phyloP scores from a whole-genome alignment of 2,797 vertebrate species.

The Halcyon leucocephala region DNA sequence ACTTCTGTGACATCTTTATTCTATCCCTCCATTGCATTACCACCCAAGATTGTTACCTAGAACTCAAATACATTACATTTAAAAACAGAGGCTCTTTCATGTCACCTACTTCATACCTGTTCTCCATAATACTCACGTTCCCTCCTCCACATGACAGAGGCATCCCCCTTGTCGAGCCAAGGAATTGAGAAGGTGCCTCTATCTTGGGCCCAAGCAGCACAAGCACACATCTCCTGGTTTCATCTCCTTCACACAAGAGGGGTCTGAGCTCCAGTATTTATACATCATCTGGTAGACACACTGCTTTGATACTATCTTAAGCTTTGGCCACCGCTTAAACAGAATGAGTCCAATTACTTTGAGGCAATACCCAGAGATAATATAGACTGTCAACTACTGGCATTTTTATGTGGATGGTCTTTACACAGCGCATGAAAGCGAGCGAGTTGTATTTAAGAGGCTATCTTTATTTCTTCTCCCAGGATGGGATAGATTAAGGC shows the following conservation, averaged over 20 bases:
- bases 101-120: neutral
- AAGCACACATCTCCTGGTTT: neutral
- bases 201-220: neutral
- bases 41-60: neutral
- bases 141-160: neutral
- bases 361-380: neutral
- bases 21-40: neutral
- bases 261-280: neutral
- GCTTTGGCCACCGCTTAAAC: neutral
- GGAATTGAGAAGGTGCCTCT: neutral
- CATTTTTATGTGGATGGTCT: constrained; percentile 25
- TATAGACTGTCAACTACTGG: neutral
- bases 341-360: neutral
- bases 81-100: neutral
- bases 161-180: neutral
- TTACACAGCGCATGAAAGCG: neutral
- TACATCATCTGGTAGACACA: neutral
- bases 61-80: neutral
- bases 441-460: neutral
- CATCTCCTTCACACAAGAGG: neutral
- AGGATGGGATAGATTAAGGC: neutral
- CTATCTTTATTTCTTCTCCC: constrained; percentile 7
- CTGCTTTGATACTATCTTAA: neutral
- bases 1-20: neutral
- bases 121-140: fast-evolving